These are phyloP conservation scores for Tipula lateralis DNA, from an alignment of 2,888 invertebrate genomes.

Conservation along the genomic window DNA sequence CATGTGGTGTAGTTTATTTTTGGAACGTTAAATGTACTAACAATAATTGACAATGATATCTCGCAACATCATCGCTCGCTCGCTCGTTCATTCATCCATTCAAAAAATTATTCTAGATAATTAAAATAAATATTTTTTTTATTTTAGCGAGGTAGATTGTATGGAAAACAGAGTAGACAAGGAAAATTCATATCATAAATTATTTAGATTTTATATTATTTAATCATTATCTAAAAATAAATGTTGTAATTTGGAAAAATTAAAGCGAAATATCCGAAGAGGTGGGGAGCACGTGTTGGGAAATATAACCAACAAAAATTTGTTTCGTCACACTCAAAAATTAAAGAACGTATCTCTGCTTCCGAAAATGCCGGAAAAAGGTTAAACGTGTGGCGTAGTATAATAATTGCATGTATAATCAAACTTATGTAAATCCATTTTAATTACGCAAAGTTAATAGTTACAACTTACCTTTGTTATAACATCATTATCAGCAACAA, in stretches of 20 bases:
- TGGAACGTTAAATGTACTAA: neutral
- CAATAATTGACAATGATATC: neutral
- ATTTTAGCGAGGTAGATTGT: neutral
- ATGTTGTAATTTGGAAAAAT: neutral
- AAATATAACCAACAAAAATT: neutral
- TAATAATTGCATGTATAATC: neutral
- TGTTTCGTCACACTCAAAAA: neutral
- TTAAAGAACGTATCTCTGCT: neutral
- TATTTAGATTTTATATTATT: neutral
- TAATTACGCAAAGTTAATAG: neutral
- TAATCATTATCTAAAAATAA: neutral
- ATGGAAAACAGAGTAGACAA: neutral
- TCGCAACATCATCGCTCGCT: neutral
- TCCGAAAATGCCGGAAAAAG: neutral
- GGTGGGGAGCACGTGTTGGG: neutral
- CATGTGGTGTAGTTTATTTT: neutral
- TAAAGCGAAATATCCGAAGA: neutral
- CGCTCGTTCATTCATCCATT: neutral
- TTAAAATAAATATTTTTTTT: neutral
- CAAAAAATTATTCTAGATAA: neutral
- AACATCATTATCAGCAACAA: constrained; percentile 56
- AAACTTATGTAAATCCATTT: neutral
- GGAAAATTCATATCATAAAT: neutral
- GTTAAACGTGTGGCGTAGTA: neutral
- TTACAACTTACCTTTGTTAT: constrained; percentile 56